Base-by-base conservation (phyloP, 2,797 vertebrate species). In the Synanceia verrucosa region DNA sequence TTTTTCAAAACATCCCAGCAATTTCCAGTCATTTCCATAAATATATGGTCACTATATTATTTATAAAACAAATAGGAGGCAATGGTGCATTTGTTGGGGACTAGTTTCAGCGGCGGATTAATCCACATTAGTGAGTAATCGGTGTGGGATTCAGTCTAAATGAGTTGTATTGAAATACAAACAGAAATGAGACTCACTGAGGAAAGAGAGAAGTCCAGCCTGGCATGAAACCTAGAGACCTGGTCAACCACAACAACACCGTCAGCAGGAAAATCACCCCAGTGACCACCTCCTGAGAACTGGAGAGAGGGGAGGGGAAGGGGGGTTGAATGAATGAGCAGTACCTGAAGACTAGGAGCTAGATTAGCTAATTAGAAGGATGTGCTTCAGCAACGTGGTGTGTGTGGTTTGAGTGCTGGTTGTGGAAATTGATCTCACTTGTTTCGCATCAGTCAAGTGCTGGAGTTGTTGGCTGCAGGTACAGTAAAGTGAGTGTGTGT, bases 221-320 rank as follows among this genome's bases (percentile, higher is more conserved):
- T 34, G 96, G 88, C 65, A 97, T 81, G 84, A 99, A 97, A 9
- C 96, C 97, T 63, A 97, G 97, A 12, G 96, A 88, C 85, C 97
- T 92, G 71, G 90, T 95, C 84, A 98, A 94, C 97, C 97, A 98
- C 31, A 99, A 83, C 59, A 96, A 18, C 21, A 96, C 95, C 96
- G 98, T 96, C 29, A 95, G 2, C 60, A 94, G 8, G 82, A 98
- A 98, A 9, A 98, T 86, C n/a, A 94, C 58, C 60, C 92, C 81
- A 2, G 96, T 97, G 74, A 96, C 83, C 26, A 91, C 89, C 94
- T 98, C 97, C 91, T 96, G 96, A 74, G 86, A 91, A 68, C 97
- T 98, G 86, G 4, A 62, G 29, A 24, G 21, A 37, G 6, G 5
- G 0, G 29, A 14, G 0, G 1, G n/a, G 29, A 13, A 1, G 18